Conservation (phyloP, 2,113 vertebrate genomes). For the Parus major region DNA sequence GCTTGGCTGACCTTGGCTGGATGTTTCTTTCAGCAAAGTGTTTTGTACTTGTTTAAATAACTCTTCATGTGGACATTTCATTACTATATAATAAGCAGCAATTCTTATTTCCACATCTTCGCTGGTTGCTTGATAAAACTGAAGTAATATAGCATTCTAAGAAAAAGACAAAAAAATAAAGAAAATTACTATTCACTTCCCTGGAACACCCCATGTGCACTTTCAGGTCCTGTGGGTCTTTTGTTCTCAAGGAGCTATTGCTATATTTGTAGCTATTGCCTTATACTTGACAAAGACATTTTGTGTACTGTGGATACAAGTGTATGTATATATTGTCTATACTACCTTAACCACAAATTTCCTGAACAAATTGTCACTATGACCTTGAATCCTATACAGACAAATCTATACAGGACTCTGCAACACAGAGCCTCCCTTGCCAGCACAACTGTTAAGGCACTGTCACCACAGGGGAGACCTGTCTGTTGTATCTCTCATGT, state of each 20-base stretch:
- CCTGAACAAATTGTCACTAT: background rate
- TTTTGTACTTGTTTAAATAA: conserved; percentile 77
- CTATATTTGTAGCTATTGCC: background rate
- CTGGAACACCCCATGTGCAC: background rate
- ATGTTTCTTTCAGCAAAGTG: conserved; percentile 79
- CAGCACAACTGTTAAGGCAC: background rate
- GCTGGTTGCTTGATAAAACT: conserved; percentile 73
- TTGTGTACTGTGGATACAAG: background rate
- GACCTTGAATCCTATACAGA: background rate
- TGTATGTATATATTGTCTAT: background rate
- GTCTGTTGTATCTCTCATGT: background rate
- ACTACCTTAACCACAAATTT: background rate
- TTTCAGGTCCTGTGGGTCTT: background rate
- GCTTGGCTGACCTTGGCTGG: conserved; percentile 82
- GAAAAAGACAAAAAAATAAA: background rate
- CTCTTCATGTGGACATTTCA: conserved; percentile 79
- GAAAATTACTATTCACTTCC: background rate
- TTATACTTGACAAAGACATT: background rate
- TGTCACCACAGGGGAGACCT: background rate
- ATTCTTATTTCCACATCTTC: conserved; percentile 87
- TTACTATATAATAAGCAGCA: conserved; percentile 83
- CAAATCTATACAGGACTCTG: background rate
- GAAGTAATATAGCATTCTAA: conserved; percentile 78
- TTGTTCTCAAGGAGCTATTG: background rate
- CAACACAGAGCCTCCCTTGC: background rate